Base-by-base conservation (phyloP, 2,113 vertebrate genomes). In the Odontophorus gujanensis region DNA sequence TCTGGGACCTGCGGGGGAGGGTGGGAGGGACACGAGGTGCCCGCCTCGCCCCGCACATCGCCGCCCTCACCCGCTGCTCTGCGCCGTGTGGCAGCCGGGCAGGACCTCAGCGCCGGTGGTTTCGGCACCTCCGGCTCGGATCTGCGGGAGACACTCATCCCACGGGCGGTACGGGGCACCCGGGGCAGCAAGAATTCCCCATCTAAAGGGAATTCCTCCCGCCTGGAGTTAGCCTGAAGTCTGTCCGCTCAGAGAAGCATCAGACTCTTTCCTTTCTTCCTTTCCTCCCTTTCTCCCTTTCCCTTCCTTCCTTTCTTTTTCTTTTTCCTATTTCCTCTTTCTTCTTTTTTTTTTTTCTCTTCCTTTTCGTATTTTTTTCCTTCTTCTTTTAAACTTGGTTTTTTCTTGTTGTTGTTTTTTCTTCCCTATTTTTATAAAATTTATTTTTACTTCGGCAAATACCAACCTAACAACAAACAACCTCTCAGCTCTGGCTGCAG, bases 31-130 rank as follows among this genome's bases (percentile, higher is more conserved):
- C 16, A 55, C 81, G 69, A 57, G 66, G 50, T 77, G 51, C 6
- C 43, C 71, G 24, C 48, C 30, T 30, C 47, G 24, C 11, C 17
- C 47, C 10, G 19, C 19, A 57, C 32, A 75, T 7, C 3, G 71
- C 13, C 3, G 3, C 65, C 67, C 0, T 0, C 13, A 1, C 24
- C 22, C 2, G 0, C 30, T 30, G 67, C 30, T 76, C 2, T 36
- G 32, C 17, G 45, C 38, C 19, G 48, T 48, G 34, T 15, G n/a
- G 26, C 48, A 63, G 36, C 13, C 13, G 59, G 32, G 58, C 58
- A 40, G 36, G 61, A 62, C 10, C 25, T 7, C 7, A 45, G 19
- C 53, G 22, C 3, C 43, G 3, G 4, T 25, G 14, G 51, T 53
- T 53, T 53, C 51, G 51, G 51, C 47, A 79, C 36, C 13, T 68